phyloP scores from a whole-genome alignment of 1,140 invertebrate genomes.

The Aphaenogaster floridana region DNA sequence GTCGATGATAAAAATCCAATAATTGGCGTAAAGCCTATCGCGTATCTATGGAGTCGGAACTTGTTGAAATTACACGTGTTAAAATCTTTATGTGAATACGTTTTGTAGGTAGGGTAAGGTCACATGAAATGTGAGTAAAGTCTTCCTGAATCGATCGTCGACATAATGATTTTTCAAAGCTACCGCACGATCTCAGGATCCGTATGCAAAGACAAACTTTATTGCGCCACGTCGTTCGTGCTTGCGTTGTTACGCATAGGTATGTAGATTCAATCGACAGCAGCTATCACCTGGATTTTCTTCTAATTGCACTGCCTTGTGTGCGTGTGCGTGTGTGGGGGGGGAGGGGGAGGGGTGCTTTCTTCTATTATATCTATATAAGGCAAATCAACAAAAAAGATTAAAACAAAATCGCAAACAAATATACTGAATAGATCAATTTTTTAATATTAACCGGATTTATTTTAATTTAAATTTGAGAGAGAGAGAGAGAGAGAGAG shows the following conservation, averaged over 20 bases:
- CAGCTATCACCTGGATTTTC: neutral
- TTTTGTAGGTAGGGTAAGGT: conserved; percentile 21
- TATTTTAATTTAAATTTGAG: too few relatives aligned
- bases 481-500: too few relatives aligned
- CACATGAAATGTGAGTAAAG: neutral
- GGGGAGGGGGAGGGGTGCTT: too few relatives aligned
- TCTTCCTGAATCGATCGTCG: conserved; percentile 32
- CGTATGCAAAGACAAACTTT: conserved; percentile 35
- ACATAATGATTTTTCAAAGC: conserved; percentile 3
- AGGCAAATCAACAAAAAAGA: neutral
- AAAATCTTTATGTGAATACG: neutral
- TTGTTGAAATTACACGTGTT: conserved; percentile 12
- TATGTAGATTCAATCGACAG: conserved; percentile 9
- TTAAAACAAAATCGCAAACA: too few relatives aligned
- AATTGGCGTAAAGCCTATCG: neutral
- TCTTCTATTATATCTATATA: neutral
- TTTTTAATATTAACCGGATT: too few relatives aligned
- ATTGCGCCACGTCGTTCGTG: neutral
- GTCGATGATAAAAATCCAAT: neutral
- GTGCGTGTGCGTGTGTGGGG: too few relatives aligned
- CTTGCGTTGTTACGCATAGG: neutral
- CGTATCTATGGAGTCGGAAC: too few relatives aligned
- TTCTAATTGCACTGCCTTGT: neutral
- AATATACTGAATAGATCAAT: too few relatives aligned
- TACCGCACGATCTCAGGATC: neutral